Conservation (phyloP, 1,140 invertebrate genomes). For the Drosophila setifemur region DNA sequence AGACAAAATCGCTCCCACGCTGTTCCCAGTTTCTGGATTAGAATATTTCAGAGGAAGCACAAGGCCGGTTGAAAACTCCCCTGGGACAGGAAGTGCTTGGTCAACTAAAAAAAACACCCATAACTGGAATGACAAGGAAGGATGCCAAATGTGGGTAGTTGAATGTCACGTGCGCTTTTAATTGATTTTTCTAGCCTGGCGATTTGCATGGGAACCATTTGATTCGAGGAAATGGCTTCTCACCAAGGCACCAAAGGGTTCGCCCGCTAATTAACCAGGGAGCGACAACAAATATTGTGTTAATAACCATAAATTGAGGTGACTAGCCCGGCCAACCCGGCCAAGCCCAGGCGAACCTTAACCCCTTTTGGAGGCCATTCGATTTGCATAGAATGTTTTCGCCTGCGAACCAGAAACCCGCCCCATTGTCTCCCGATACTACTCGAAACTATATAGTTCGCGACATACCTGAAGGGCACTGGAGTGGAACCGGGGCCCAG, state of each 20-base stretch:
- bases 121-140: constrained; percentile 32
- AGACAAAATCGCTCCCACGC: constrained; percentile 56
- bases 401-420: constrained; percentile 53
- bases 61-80: constrained; percentile 40
- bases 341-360: constrained; percentile 45
- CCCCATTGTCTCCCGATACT: constrained; percentile 62
- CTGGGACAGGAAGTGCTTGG: constrained; percentile 60
- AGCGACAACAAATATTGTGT: constrained; percentile 67
- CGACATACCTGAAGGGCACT: constrained; percentile 60
- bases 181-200: constrained; percentile 62
- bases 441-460: background rate
- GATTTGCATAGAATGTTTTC: constrained; percentile 69
- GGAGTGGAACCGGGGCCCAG: constrained; percentile 34
- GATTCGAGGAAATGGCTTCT: background rate
- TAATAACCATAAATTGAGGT: constrained; percentile 68
- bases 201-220: constrained; percentile 67
- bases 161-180: constrained; percentile 68
- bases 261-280: constrained; percentile 49
- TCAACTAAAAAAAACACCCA: constrained; percentile 38
- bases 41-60: constrained; percentile 37
- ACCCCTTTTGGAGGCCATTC: constrained; percentile 47
- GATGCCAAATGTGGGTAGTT: constrained; percentile 57
- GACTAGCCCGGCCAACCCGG: background rate
- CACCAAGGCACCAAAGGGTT: constrained; percentile 55
- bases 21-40: constrained; percentile 7